Base-by-base conservation (phyloP, 2,797 vertebrate genomes). In the Sebastes cheni region DNA sequence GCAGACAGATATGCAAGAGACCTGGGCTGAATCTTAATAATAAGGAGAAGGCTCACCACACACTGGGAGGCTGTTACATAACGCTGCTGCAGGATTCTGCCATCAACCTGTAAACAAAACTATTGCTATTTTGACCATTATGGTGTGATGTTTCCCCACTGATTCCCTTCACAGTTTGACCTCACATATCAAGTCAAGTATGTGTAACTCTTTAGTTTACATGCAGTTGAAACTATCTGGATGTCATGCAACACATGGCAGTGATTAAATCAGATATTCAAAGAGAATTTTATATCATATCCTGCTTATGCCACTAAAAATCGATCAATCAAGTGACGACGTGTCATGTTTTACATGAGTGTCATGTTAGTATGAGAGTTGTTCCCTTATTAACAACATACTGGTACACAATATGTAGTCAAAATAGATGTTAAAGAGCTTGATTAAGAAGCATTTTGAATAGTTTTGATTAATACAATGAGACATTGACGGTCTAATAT, bases 11-110 rank as follows among this genome's bases (percentile, higher is more conserved):
- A 89, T 79, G 67, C 89, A 68, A 32, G 58, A 85, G 89, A 89
- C 88, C 85, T 81, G 88, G 80, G 72, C 65, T 92, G 94, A 93
- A 94, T 94, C 76, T 85, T 93, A 91, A 93, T 86, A 88, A 85
- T 73, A 82, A 80, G 77, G 69, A 85, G 62, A 86, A 75, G 76
- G 73, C 79, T 84, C 60, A 23, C 67, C 77, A 56, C 72, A 34
- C 78, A 34, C 78, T 22, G 70, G 59, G 32, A 59, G 30, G 56
- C 46, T 64, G 72, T 93, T 94, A 81, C 81, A 80, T 93, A 92
- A 93, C 6, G 0, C 72, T 80, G 70, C 85, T 86, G 88, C 89
- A 90, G 71, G 64, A 87, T 55, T 72, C 77, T 80, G 64, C 60
- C 67, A 79, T 50, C 1, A 29, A 55, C 66, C 64, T 75, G 30